A percentile compares a stretch with the other conserved stretches of the same genome.
phyloP scores from a whole-genome alignment of 2,113 vertebrate genomes.

The Centropus unirufus region DNA sequence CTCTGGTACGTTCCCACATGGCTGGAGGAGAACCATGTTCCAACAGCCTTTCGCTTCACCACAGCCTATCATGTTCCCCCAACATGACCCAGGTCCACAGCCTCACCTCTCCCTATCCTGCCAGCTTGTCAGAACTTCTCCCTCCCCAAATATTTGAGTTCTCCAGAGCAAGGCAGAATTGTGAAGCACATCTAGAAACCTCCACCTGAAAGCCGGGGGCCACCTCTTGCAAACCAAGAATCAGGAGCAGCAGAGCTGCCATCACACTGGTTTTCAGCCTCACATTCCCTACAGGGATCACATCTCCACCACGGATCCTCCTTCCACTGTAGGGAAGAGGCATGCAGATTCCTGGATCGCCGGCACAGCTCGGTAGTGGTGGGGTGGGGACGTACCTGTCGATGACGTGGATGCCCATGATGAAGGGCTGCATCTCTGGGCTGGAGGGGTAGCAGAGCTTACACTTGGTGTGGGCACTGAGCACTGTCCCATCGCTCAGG shows the following conservation, averaged over 20 bases:
- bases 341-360: too few species aligned
- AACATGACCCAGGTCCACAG: neutral
- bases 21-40: neutral
- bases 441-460: slow-evolving; percentile 94
- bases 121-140: neutral
- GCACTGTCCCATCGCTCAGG: slow-evolving; percentile 90
- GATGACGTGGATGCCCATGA: slow-evolving; percentile 97
- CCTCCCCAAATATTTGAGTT: neutral
- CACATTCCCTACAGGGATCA: neutral
- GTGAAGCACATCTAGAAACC: neutral
- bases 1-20: accelerated
- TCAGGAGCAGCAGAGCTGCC: neutral
- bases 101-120: neutral
- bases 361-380: accelerated
- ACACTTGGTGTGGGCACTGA: slow-evolving; percentile 96
- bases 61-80: neutral
- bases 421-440: slow-evolving; percentile 93
- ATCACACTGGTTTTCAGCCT: neutral
- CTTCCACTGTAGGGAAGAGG: accelerated
- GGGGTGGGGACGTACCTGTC: slow-evolving; percentile 81
- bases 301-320: neutral
- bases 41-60: neutral
- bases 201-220: neutral
- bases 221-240: neutral
- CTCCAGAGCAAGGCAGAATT: neutral